Base-by-base conservation (phyloP, 2,888 invertebrate species). In the Apamea monoglypha region DNA sequence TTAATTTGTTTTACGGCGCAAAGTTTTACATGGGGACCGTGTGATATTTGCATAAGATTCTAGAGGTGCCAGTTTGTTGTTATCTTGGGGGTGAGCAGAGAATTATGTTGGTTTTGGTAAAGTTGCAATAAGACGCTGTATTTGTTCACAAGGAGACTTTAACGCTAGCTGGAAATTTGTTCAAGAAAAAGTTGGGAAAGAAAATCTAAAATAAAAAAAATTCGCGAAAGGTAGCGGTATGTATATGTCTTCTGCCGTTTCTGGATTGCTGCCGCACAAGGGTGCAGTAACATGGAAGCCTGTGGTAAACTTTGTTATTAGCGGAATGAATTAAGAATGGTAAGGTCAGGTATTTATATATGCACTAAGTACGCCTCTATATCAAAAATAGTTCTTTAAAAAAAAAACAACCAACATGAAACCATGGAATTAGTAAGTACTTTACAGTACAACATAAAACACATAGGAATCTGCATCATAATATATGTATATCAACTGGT, bases 1-100 rank as follows among this genome's bases (percentile, higher is more conserved):
- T 94, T 93, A 94, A 94, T 93, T 93, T 92, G 92, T 92, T 93
- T 91, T 90, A 88, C 81, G 80, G 81, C 40, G 66, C 66, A 81
- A 89, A 93, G 93, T 93, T 93, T 93, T 93, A 92, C 87, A 74
- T 73, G 83, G 87, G 87, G 86, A 72, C 29, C 56, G 77, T 80
- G 82, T 76, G 69, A 86, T 87, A 88, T 88, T 89, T 86, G 89
- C 89, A 87, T 88, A 90, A 90, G 87, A 88, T 85, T 73, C 36
- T 72, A n/a, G 74, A 86, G 83, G 86, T 89, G 80, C 74, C 59
- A 78, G 85, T 59, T 80, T n/a, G 77, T 73, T 77, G 82, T 80
- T 75, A 40, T 78, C 80, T 86, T 78, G 61, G 63, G 69, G 73
- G 56, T 74, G 63, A 32, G 61, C 21, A 56, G 64, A 47, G 69